Percentiles rank a stretch among this genome's conserved stretches.
These are phyloP conservation scores for Catonia carolina DNA, from an alignment of 2,888 invertebrate genomes.

Conservation along the genomic window DNA sequence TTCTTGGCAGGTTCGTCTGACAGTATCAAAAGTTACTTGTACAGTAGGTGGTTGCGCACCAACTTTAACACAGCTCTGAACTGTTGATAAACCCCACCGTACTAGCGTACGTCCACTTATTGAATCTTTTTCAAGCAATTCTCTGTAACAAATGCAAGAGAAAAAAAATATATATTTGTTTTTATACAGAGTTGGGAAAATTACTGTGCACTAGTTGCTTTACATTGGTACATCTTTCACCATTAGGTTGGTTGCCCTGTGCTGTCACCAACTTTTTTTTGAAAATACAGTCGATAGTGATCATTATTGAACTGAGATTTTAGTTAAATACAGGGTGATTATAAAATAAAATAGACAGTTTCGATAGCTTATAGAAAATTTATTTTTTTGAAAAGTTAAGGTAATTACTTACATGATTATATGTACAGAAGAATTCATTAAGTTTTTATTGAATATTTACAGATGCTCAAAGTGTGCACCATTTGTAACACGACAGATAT, in stretches of 20 bases:
- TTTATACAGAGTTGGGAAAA: not conserved
- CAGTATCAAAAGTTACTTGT: slow-evolving; percentile 55
- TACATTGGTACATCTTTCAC: not conserved
- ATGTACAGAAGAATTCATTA: too few relatives aligned
- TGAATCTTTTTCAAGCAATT: slow-evolving; percentile 49
- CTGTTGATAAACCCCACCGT: slow-evolving; percentile 49
- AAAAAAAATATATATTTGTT: not conserved
- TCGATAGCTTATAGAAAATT: too few relatives aligned
- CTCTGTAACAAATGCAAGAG: slow-evolving; percentile 37
- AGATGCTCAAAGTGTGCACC: too few relatives aligned
- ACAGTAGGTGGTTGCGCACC: slow-evolving; percentile 38
- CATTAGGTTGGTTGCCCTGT: not conserved
- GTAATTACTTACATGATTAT: too few relatives aligned
- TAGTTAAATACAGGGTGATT: too few relatives aligned
- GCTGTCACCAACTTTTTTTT: too few relatives aligned
- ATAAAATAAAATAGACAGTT: too few relatives aligned
- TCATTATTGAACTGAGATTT: too few relatives aligned
- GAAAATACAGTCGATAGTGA: too few relatives aligned
- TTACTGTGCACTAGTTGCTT: not conserved
- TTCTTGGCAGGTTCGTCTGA: slow-evolving; percentile 50
- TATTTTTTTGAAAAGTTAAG: too few relatives aligned
- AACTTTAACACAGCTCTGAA: slow-evolving; percentile 47
- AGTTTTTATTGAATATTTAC: too few relatives aligned
- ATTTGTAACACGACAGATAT: too few relatives aligned
- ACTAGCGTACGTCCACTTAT: slow-evolving; percentile 43